Percentiles rank a stretch among this genome's conserved stretches.
Conservation (phyloP, 2,113 vertebrate species). For the Eptesicus fuscus region DNA sequence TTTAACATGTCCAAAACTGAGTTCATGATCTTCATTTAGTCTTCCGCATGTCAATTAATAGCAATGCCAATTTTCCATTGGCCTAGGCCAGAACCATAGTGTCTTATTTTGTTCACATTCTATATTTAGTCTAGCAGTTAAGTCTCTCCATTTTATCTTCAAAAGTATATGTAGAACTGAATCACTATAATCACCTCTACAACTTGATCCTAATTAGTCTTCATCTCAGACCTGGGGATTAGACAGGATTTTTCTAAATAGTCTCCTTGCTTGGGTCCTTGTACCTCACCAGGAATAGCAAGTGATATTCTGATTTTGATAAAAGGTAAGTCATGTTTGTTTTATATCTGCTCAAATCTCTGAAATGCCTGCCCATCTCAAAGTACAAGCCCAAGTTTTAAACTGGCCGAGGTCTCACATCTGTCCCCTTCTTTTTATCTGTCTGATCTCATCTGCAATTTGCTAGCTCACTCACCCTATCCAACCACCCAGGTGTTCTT, state of each 20-base stretch:
- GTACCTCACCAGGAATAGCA: not conserved
- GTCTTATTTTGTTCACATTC: not conserved
- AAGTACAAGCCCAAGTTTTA: not conserved
- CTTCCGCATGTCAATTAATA: not conserved
- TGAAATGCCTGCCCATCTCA: not conserved
- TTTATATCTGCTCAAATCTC: not conserved
- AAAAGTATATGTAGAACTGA: not conserved
- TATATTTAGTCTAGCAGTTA: not conserved
- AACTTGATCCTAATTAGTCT: not conserved
- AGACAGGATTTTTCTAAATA: not conserved
- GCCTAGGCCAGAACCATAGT: not conserved
- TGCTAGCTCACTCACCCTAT: not conserved
- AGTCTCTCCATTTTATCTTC: not conserved
- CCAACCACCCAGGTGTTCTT: not conserved
- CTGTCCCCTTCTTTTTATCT: not conserved
- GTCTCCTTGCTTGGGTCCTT: not conserved
- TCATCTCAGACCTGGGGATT: not conserved
- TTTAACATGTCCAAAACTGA: not conserved
- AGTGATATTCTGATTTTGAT: not conserved
- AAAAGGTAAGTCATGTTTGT: not conserved
- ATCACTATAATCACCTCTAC: not conserved
- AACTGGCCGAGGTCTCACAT: not conserved
- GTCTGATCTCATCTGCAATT: not conserved
- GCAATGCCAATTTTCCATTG: not conserved
- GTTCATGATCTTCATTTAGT: not conserved